Evolutionary conservation across 2,888 invertebrate species (phyloP).

Genomic region (Drosophila macrothrix): DNA sequence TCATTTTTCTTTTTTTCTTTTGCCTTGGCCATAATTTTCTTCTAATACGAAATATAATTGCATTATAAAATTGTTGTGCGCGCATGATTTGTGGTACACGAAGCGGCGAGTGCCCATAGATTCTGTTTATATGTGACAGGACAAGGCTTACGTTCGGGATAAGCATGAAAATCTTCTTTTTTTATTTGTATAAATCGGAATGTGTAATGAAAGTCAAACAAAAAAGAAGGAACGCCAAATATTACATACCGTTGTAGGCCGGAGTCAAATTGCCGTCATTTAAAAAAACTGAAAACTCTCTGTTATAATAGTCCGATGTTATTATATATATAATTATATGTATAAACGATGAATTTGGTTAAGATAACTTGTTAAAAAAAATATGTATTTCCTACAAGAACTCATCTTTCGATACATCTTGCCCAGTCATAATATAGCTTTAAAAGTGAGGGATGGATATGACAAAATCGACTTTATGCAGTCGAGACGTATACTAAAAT

Average conservation of each 20-base stretch:
- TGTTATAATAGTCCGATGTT: not conserved
- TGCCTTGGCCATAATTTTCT: slow-evolving; percentile 47
- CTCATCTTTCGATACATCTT: too few relatives aligned
- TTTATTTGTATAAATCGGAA: slow-evolving; percentile 1
- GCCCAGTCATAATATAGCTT: too few relatives aligned
- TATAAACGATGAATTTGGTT: not conserved
- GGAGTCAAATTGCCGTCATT: not conserved
- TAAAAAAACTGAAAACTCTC: not conserved
- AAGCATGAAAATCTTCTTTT: slow-evolving; percentile 8
- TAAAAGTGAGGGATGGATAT: too few relatives aligned
- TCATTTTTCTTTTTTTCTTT: not conserved
- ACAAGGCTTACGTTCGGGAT: slow-evolving; percentile 9
- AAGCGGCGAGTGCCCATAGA: slow-evolving; percentile 16
- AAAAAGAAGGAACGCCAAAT: not conserved
- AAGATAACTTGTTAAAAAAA: not conserved
- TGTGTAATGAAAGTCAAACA: not conserved
- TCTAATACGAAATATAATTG: slow-evolving; percentile 69
- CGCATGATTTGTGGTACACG: slow-evolving; percentile 35
- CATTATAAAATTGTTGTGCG: slow-evolving; percentile 61
- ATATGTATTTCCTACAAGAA: not conserved
- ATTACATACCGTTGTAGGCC: not conserved
- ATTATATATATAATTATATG: not conserved
- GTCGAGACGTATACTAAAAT: not conserved
- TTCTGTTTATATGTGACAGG: slow-evolving; percentile 17
- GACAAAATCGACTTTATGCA: not conserved